phyloP scores from a whole-genome alignment of 2,113 vertebrate species.

The Panthera leo region DNA sequence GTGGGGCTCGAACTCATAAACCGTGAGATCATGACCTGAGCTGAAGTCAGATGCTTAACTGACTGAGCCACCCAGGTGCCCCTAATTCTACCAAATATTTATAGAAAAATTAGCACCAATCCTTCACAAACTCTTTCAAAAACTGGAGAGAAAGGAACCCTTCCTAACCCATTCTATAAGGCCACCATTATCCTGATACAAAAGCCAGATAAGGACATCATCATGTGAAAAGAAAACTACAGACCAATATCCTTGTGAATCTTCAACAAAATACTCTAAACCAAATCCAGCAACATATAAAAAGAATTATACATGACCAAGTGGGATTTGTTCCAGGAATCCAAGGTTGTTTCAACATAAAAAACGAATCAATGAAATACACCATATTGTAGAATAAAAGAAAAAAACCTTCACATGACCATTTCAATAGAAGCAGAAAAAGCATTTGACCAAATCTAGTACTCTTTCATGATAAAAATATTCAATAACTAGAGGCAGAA shows the following conservation, averaged over 20 bases:
- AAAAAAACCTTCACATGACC: background rate
- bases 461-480: background rate
- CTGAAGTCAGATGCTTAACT: no score
- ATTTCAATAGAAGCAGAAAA: background rate
- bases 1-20: no score
- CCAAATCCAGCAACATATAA: background rate
- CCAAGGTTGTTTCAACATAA: background rate
- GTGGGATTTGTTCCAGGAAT: constrained; percentile 13
- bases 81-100: background rate
- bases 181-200: background rate
- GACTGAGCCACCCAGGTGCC: no score
- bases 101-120: background rate
- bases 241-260: background rate
- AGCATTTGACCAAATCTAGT: background rate
- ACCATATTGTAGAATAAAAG: background rate
- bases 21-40: no score
- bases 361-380: background rate
- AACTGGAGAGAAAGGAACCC: background rate
- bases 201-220: background rate
- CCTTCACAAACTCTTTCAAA: background rate
- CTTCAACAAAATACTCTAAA: background rate
- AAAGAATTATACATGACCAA: background rate
- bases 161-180: background rate
- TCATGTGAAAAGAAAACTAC: background rate
- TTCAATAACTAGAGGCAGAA: background rate